A percentile compares a stretch with the other conserved stretches of the same genome.
phyloP scores from a whole-genome alignment of 2,888 invertebrate genomes.

The Drosophila paranaensis region DNA sequence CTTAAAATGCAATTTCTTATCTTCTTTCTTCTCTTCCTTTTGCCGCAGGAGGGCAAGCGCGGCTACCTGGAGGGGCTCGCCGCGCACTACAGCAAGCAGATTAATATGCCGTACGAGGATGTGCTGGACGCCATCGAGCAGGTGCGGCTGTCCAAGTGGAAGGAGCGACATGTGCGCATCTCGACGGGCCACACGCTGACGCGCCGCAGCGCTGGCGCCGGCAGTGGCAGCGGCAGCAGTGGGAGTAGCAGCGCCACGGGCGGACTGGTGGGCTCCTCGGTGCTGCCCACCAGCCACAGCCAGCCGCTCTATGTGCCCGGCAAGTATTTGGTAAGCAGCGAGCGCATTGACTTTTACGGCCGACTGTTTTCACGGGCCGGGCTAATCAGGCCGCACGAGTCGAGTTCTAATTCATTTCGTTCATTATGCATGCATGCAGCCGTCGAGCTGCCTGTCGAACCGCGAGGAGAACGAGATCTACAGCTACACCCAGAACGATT shows the following conservation, averaged over 20 bases:
- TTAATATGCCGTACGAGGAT: slow-evolving; percentile 94
- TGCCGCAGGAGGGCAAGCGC: slow-evolving; percentile 91
- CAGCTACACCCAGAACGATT: slow-evolving; percentile 93
- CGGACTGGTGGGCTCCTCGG: slow-evolving; percentile 84
- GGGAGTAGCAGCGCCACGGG: slow-evolving; percentile 68
- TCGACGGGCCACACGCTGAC: slow-evolving; percentile 83
- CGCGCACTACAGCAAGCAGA: slow-evolving; percentile 93
- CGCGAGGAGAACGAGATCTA: slow-evolving; percentile 97
- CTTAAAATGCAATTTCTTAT: background rate
- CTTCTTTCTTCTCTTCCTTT: too few species aligned
- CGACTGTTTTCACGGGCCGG: slow-evolving; percentile 58
- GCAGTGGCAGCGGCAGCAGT: slow-evolving; percentile 50
- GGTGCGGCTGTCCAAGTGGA: slow-evolving; percentile 88
- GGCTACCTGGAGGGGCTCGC: slow-evolving; percentile 94
- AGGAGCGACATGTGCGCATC: slow-evolving; percentile 85
- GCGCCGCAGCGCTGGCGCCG: slow-evolving; percentile 64
- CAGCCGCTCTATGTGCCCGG: slow-evolving; percentile 96
- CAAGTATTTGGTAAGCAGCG: slow-evolving; percentile 93
- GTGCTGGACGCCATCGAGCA: slow-evolving; percentile 94
- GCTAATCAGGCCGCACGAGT: slow-evolving; percentile 59
- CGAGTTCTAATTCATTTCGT: slow-evolving; percentile 68
- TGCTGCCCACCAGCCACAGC: slow-evolving; percentile 91
- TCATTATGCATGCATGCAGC: slow-evolving; percentile 86
- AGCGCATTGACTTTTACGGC: slow-evolving; percentile 67
- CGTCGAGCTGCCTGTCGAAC: slow-evolving; percentile 95